Evolutionary conservation across 2,113 vertebrate genomes (phyloP).

Genomic region (Paracanthobrama guichenoti): DNA sequence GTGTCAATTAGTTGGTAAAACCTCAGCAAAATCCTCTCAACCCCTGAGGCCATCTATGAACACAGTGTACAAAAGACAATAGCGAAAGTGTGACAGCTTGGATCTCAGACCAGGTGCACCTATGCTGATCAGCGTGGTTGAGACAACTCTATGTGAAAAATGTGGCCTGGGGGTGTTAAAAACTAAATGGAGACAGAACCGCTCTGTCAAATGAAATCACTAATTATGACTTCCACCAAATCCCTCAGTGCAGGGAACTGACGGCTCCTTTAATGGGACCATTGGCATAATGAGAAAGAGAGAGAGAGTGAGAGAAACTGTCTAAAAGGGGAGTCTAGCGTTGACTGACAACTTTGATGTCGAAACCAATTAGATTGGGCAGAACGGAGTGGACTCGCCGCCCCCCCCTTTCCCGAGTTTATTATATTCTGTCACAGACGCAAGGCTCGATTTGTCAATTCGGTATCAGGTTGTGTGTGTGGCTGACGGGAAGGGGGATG

Average conservation of each 20-base stretch:
- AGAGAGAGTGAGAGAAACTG: conserved; percentile 81
- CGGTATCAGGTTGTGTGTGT: conserved; percentile 82
- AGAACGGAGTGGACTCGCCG: conserved; percentile 84
- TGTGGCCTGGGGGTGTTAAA: conserved; percentile 55
- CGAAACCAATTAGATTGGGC: conserved; percentile 89
- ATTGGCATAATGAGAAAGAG: conserved; percentile 85
- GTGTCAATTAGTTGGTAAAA: conserved; percentile 46
- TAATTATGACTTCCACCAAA: conserved; percentile 87
- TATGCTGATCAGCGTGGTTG: conserved; percentile 39
- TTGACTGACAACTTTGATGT: conserved; percentile 90
- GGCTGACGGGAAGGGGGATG: conserved; percentile 47
- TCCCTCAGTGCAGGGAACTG: conserved; percentile 85
- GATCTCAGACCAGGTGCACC: conserved; percentile 50
- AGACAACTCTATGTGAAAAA: conserved; percentile 48
- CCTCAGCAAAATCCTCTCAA: conserved; percentile 13
- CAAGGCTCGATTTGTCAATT: conserved; percentile 91
- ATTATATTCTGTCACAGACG: conserved; percentile 91
- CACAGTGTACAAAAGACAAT: conserved; percentile 47
- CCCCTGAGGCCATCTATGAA: conserved; percentile 42
- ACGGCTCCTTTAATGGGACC: conserved; percentile 86
- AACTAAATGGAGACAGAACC: conserved; percentile 58
- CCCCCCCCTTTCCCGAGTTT: conserved; percentile 72
- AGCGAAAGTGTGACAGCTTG: conserved; percentile 37
- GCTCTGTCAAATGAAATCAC: conserved; percentile 75
- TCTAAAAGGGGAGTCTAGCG: conserved; percentile 77